Evolutionary conservation across 2,888 invertebrate species (phyloP).

Genomic region (Perdita meconis): DNA sequence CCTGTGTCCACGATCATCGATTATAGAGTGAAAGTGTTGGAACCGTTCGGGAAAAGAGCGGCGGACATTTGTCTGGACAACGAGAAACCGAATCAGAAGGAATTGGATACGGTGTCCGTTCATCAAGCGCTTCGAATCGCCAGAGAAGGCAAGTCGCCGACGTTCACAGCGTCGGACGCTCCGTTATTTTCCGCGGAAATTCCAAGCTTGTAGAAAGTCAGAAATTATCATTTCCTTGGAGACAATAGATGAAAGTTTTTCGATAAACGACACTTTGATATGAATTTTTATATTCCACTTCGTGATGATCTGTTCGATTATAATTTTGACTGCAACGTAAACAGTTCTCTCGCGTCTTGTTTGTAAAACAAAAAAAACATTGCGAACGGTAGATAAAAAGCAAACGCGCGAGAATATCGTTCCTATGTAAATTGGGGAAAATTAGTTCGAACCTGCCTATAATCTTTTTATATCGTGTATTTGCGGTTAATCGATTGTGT

Average conservation of each 20-base stretch:
- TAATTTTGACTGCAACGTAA: background rate
- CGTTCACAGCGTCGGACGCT: constrained; percentile 86
- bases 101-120: constrained; percentile 96
- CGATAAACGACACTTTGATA: constrained; percentile 26
- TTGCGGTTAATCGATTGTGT: constrained; percentile 25
- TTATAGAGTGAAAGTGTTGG: constrained; percentile 95
- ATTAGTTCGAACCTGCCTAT: background rate
- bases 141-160: constrained; percentile 88
- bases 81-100: constrained; percentile 93
- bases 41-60: constrained; percentile 93
- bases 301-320: background rate
- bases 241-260: constrained; percentile 9
- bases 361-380: background rate
- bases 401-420: no score
- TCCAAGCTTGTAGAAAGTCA: constrained; percentile 73
- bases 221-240: background rate
- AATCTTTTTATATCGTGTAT: constrained; percentile 49
- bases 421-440: no score
- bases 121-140: constrained; percentile 94
- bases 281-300: constrained; percentile 17
- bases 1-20: constrained; percentile 94
- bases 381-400: constrained; percentile 1
- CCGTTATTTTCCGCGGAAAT: constrained; percentile 81
- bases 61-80: constrained; percentile 94
- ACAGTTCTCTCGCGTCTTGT: background rate